Base-by-base conservation (phyloP, 2,797 vertebrate genomes). In the Eulemur albifrons region DNA sequence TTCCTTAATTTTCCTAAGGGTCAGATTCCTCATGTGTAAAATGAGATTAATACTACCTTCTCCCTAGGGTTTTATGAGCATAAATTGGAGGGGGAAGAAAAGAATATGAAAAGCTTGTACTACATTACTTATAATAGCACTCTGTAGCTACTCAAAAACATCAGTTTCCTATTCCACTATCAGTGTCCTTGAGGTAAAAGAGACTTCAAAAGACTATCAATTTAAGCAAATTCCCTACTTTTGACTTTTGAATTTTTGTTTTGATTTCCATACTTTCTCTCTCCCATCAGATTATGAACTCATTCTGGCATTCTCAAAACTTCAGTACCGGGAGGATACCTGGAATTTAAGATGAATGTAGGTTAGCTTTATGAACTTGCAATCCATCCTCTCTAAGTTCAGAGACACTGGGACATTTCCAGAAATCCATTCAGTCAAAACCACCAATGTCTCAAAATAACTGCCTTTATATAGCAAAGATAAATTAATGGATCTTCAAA, bases 391-490 rank as follows among this genome's bases (percentile, higher is more conserved):
- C 57, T 87, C 40, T 21, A 79, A 75, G 27, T 13, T 90, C 92
- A 54, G 32, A 11, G n/a, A 61, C 8, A 75, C 6, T 12, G 13
- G 50, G 43, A 35, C 15, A 70, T 79, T 67, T 48, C 30, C 57
- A 90, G 72, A 96, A 93, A 88, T 94, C 25, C 50, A 38, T 35
- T 73, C 25, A 8, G 23, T 38, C 18, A 80, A 54, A 88, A 83
- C 23, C 14, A 92, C 48, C 18, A 77, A 18, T 75, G 50, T 5
- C 35, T 4, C 54, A 15, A 75, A 79, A 90, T 82, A 82, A 32
- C 65, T 59, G 43, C 17, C 61, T 77, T 96, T 67, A 82, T 59
- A 83, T 17, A 81, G 32, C 79, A 97, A 93, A 92, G 7, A 91
- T 89, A 57, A 96, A 95, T 87, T 85, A 54, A 82, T 30, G 30